These are phyloP conservation scores for Prionailurus bengalensis DNA, from an alignment of 2,113 vertebrate genomes.

Conservation along the genomic window DNA sequence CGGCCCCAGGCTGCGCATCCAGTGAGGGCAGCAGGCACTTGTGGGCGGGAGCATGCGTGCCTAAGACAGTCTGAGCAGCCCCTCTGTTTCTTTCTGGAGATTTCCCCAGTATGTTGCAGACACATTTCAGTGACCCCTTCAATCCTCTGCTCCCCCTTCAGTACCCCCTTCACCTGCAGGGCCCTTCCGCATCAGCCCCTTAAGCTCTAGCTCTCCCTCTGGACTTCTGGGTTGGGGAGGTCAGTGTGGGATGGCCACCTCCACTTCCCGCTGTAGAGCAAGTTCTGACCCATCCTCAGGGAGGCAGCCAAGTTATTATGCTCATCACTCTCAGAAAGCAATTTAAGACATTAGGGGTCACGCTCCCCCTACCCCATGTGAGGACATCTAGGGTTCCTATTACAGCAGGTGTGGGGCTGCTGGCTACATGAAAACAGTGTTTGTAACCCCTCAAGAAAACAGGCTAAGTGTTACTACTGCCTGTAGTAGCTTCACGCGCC, in stretches of 20 bases:
- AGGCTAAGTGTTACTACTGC: background rate
- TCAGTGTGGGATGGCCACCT: background rate
- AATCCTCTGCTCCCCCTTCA: background rate
- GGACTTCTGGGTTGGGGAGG: background rate
- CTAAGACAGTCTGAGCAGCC: background rate
- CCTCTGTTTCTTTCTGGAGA: background rate
- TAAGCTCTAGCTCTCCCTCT: background rate
- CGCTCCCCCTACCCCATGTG: accelerated
- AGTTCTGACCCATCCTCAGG: background rate
- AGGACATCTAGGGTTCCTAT: background rate
- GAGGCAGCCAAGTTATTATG: background rate
- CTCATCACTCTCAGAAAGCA: background rate
- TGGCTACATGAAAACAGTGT: background rate
- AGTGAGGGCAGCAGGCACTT: background rate
- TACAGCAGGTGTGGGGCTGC: background rate
- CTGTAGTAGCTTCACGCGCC: background rate
- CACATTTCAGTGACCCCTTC: background rate
- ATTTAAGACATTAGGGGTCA: background rate
- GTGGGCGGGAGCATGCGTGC: background rate
- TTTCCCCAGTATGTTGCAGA: background rate
- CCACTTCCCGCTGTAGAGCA: background rate
- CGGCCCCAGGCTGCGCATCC: background rate
- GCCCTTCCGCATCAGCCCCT: background rate
- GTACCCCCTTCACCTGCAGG: background rate
- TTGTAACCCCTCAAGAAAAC: background rate